These are phyloP conservation scores for Orussus abietinus DNA, from an alignment of 1,140 invertebrate species.

Conservation along the genomic window DNA sequence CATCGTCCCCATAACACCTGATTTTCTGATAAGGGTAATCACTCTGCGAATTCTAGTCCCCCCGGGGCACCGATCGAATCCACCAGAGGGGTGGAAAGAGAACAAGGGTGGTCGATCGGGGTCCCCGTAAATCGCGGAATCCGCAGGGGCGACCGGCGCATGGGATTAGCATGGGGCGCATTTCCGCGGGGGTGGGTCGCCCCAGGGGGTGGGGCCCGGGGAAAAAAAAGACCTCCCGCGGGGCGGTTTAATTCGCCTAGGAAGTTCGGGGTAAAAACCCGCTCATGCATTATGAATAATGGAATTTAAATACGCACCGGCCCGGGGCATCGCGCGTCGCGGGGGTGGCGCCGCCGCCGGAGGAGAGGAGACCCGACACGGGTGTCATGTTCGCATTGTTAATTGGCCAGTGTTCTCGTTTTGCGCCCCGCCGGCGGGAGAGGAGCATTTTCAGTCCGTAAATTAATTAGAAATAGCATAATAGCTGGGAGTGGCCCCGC, in stretches of 20 bases:
- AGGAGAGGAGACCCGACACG: constrained; percentile 12
- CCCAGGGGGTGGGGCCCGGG: constrained; percentile 13
- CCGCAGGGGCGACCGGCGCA: too few relatives aligned
- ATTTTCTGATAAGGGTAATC: too few relatives aligned
- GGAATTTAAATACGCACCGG: constrained; percentile 42
- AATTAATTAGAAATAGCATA: constrained; percentile 36
- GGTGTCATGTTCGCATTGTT: constrained; percentile 39
- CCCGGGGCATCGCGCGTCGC: constrained; percentile 16
- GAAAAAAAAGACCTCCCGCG: constrained; percentile 33
- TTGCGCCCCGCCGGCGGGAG: constrained; percentile 13
- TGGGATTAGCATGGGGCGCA: too few relatives aligned
- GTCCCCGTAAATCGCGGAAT: too few relatives aligned
- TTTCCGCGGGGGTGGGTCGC: too few relatives aligned
- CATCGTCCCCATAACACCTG: too few relatives aligned
- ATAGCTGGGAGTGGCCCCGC: constrained; percentile 18
- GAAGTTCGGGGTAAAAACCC: constrained; percentile 25
- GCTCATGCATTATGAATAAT: constrained; percentile 46
- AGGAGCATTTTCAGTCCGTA: constrained; percentile 23
- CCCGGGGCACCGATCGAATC: too few relatives aligned
- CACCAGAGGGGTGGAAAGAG: background rate
- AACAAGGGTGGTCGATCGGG: background rate
- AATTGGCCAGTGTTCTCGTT: constrained; percentile 34
- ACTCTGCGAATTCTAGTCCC: too few relatives aligned
- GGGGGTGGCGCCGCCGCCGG: constrained; percentile 18
- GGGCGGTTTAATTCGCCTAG: constrained; percentile 36